A percentile compares a stretch with the other conserved stretches of the same genome.
Evolutionary conservation across 2,797 vertebrate species (phyloP).

Genomic region (Fratercula arctica): DNA sequence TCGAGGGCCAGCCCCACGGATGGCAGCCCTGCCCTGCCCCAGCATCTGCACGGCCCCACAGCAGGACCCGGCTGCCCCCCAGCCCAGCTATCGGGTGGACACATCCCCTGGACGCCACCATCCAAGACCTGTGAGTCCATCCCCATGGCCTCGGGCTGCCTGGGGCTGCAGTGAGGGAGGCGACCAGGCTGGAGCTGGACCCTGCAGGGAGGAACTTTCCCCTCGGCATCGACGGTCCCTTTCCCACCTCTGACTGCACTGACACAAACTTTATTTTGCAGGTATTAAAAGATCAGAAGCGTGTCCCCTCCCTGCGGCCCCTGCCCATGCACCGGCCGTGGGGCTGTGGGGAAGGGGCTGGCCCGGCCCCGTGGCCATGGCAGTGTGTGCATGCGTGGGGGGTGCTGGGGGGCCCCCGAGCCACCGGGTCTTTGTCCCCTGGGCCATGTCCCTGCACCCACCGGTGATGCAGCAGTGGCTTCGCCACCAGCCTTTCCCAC

Average conservation of each 20-base stretch:
- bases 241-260: slow-evolving; percentile 55
- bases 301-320: accelerated
- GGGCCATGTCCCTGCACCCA: accelerated
- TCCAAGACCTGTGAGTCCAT: background rate
- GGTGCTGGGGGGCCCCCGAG: background rate
- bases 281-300: slow-evolving; percentile 70
- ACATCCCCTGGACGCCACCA: accelerated
- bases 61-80: accelerated
- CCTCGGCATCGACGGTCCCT: background rate
- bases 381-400: background rate
- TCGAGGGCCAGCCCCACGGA: background rate
- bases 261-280: slow-evolving; percentile 79
- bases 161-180: background rate
- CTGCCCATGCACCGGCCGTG: accelerated
- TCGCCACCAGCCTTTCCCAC: background rate
- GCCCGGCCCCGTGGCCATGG: accelerated
- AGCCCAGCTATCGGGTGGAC: accelerated
- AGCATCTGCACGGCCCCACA: accelerated
- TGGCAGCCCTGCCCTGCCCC: background rate
- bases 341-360: background rate
- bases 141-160: accelerated
- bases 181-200: accelerated
- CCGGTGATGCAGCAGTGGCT: background rate
- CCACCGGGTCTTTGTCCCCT: background rate
- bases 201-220: background rate